Percentiles rank a stretch among this genome's conserved stretches.
Conservation (phyloP, 2,888 invertebrate genomes). For the Parnassius glacialis region DNA sequence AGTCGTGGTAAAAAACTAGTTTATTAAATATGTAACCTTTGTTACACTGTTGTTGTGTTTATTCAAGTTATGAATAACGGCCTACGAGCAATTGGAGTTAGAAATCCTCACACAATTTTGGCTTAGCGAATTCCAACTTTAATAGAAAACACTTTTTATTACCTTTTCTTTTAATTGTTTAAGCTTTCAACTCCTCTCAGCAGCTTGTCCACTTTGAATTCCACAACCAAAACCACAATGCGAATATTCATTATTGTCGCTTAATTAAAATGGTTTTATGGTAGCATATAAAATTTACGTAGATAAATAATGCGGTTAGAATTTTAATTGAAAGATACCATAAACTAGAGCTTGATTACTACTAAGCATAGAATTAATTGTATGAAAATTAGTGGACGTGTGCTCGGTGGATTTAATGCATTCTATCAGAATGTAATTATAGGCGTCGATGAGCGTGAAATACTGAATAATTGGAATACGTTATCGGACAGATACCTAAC, state of each 20-base stretch:
- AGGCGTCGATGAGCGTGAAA: slow-evolving; percentile 71
- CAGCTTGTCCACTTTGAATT: slow-evolving; percentile 28
- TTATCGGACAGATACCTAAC: slow-evolving; percentile 43
- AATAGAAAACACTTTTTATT: slow-evolving; percentile 73
- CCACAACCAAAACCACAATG: slow-evolving; percentile 24
- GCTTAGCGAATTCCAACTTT: slow-evolving; percentile 65
- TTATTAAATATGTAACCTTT: no score
- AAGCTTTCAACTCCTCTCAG: slow-evolving; percentile 33
- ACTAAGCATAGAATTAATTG: slow-evolving; percentile 75
- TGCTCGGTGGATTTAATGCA: slow-evolving; percentile 67
- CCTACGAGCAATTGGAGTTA: slow-evolving; percentile 45
- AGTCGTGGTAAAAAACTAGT: no score
- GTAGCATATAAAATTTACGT: slow-evolving; percentile 23
- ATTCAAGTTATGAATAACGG: no score
- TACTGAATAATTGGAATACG: slow-evolving; percentile 67
- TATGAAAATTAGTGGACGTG: slow-evolving; percentile 69
- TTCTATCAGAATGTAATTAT: slow-evolving; percentile 75
- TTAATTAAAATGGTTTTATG: slow-evolving; percentile 31
- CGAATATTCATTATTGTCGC: slow-evolving; percentile 30
- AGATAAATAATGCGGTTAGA: slow-evolving; percentile 27
- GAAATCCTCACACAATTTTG: slow-evolving; percentile 51
- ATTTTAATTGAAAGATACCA: slow-evolving; percentile 46
- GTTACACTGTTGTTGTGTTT: no score
- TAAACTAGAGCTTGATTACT: slow-evolving; percentile 53
- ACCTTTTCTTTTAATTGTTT: slow-evolving; percentile 69